phyloP scores from a whole-genome alignment of 2,888 invertebrate genomes.

The Chrysodeixis includens region DNA sequence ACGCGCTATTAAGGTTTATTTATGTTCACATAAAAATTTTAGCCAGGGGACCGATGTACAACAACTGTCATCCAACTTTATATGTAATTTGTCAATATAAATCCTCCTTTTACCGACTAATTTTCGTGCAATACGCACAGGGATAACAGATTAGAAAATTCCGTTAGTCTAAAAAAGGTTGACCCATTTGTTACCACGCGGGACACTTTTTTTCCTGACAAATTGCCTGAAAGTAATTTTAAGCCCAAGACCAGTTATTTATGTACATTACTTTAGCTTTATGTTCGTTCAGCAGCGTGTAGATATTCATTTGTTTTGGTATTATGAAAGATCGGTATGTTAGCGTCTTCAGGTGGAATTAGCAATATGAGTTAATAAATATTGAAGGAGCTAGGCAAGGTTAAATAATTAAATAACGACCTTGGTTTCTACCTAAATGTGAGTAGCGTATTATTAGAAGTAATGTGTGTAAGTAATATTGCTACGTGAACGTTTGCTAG shows the following conservation, averaged over 20 bases:
- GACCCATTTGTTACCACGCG: slow-evolving; percentile 79
- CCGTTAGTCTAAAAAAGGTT: slow-evolving; percentile 81
- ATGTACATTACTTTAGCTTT: slow-evolving; percentile 79
- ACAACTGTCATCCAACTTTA: slow-evolving; percentile 53
- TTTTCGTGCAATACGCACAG: slow-evolving; percentile 65
- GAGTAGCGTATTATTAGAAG: background rate
- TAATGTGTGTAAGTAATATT: background rate
- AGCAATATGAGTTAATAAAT: slow-evolving; percentile 17
- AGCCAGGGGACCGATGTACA: slow-evolving; percentile 45
- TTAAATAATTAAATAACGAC: background rate
- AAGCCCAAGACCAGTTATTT: slow-evolving; percentile 83
- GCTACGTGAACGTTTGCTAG: background rate
- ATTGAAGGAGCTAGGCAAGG: slow-evolving; percentile 7
- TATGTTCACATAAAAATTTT: slow-evolving; percentile 55
- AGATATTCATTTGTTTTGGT: slow-evolving; percentile 52
- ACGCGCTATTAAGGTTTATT: slow-evolving; percentile 50
- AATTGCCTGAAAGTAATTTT: slow-evolving; percentile 87
- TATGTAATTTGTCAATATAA: slow-evolving; percentile 59
- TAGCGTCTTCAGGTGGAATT: slow-evolving; percentile 16
- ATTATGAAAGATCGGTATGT: slow-evolving; percentile 27
- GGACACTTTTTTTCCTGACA: slow-evolving; percentile 84
- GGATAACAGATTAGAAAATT: slow-evolving; percentile 81
- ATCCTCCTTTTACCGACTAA: slow-evolving; percentile 58
- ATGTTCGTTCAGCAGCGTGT: slow-evolving; percentile 61
- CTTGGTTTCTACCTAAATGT: background rate